Evolutionary conservation across 2,113 vertebrate species (phyloP).

Genomic region (Thunnus thynnus): DNA sequence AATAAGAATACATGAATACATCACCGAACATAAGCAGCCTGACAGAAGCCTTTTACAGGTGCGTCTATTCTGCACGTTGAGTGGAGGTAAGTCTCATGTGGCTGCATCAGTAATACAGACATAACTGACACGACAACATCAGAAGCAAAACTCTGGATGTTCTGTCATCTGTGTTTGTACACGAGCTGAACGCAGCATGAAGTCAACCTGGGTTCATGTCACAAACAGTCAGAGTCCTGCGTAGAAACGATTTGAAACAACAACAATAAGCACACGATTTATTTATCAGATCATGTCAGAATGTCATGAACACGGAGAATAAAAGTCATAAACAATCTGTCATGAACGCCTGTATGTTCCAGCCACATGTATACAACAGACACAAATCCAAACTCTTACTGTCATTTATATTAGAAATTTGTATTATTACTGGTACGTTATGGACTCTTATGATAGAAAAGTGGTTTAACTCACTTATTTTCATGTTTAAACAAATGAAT

Average conservation of each 20-base stretch:
- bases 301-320: neutral
- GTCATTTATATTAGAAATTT: neutral
- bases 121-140: constrained; percentile 2
- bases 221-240: neutral
- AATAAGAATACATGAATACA: too few species aligned
- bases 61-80: too few species aligned
- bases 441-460: neutral
- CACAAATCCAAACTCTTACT: too few species aligned
- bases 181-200: neutral
- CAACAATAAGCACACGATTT: neutral
- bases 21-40: too few species aligned
- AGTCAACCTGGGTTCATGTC: neutral
- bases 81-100: neutral
- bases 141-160: neutral
- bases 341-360: too few species aligned
- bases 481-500: neutral
- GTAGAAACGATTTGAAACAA: too few species aligned
- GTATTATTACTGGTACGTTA: too few species aligned
- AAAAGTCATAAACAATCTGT: too few species aligned
- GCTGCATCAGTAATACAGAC: neutral
- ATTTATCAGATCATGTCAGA: neutral
- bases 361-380: too few species aligned
- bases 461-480: neutral
- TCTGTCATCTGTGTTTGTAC: neutral
- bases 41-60: too few species aligned